Evolutionary conservation across 1,140 invertebrate genomes (phyloP), one percentile per base, ranked within the genome.

Genomic region (Tetragonula clypearis): DNA sequence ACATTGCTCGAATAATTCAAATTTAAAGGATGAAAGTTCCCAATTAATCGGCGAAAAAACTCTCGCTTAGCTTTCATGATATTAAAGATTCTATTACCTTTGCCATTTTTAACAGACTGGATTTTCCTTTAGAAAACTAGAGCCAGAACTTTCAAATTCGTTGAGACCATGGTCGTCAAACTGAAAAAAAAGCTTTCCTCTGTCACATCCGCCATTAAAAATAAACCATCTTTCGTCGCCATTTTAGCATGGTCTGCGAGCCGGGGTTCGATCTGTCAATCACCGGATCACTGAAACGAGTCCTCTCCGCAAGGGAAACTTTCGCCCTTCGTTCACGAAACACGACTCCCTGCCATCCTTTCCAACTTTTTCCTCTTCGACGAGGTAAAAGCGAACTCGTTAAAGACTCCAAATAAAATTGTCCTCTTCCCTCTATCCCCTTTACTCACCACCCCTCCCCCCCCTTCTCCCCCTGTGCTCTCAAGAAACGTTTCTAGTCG

Each of bases 191-290:
- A 11, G 41, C 26, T 30, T n/a, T 55, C 26, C 58, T 19, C 49
- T 23, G 41, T 6, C 62, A 53, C 55, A 85, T 88, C 89, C 84
- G 90, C 87, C 89, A 92, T 93, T 92, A 93, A 92, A 93, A 93
- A 92, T 93, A 92, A 93, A 93, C 88, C 91, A 92, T 93, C 93
- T 85, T 90, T 92, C 91, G 91, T 90, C 93, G 93, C 92, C 93
- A 93, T 94, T 93, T 93, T 93, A 91, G 83, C 84, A 35, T 55
- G 79, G 78, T 65, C 75, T 75, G 73, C 77, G 79, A 82, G 79
- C 41, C 66, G 74, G 81, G 81, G 92, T 85, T 93, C 91, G 92
- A 88, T 86, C 92, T 94, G 93, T 94, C 93, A 94, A 94, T 94
- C 92, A 93, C 81, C 90, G 90, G 88, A 93, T 93, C 92, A 91